These are phyloP conservation scores for Cyrtonyx montezumae DNA, from an alignment of 2,113 vertebrate species.

Conservation along the genomic window DNA sequence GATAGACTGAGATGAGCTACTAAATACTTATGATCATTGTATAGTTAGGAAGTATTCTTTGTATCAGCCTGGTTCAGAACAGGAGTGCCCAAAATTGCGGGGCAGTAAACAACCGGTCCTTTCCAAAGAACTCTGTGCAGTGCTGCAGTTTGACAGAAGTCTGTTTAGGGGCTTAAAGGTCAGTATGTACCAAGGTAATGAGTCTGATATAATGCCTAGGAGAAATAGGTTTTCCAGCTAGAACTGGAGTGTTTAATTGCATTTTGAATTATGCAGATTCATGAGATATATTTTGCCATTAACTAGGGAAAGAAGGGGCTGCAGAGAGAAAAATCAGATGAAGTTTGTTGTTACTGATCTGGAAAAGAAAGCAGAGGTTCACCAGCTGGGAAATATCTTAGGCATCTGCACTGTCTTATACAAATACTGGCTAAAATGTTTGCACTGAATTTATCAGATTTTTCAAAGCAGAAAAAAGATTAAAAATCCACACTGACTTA, in stretches of 20 bases:
- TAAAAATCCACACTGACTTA: constrained; percentile 17
- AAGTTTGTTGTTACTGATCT: not conserved
- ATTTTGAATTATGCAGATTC: constrained; percentile 47
- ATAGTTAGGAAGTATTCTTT: not conserved
- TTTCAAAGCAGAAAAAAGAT: not conserved
- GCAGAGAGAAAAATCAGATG: not conserved
- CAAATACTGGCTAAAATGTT: not conserved
- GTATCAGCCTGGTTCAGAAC: not conserved
- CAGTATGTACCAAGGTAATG: constrained; percentile 1
- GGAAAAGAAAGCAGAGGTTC: not conserved
- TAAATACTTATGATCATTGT: not conserved
- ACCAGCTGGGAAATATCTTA: not conserved
- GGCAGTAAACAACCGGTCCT: not conserved
- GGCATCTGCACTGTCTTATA: not conserved
- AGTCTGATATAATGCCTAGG: constrained; percentile 32
- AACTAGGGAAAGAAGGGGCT: not conserved
- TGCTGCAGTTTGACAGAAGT: not conserved
- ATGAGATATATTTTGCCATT: constrained; percentile 8
- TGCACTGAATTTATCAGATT: not conserved
- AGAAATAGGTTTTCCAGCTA: constrained; percentile 45
- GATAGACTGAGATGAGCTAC: not conserved
- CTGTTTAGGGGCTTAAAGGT: constrained; percentile 25
- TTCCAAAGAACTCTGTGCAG: not conserved
- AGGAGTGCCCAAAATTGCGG: not conserved
- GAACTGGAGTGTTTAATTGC: constrained; percentile 45